Evolutionary conservation across 2,888 invertebrate species (phyloP), one percentile per base, ranked within the genome.

Genomic region (Agrochola litura): DNA sequence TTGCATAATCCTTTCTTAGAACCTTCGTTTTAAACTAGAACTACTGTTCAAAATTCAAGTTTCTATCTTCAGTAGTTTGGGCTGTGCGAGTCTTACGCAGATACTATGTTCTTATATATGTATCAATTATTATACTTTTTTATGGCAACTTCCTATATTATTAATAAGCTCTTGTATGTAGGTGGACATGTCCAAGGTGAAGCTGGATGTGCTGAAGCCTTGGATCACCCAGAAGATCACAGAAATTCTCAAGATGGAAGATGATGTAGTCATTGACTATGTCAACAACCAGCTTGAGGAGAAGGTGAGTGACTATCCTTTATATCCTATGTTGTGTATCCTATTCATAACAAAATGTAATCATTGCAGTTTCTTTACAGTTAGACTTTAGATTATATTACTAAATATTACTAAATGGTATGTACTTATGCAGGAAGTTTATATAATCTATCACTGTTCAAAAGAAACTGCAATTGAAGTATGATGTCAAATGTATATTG

Each of bases 101-200:
- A 43, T 19, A 43, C 41, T n/a, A 14, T 16, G n/a, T n/a, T 64
- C 6, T 64, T 63, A 22, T 37, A 63, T 30, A 49, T 49, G 16
- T 6, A 49, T 49, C 0, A 6, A 22, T 19, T 49, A 49, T 37
- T 14, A 10, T 25, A 37, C 8, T 41, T 30, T 37, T 22, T 41
- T 5, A 9, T 46, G 19, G 46, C 16, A 46, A 14, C 0, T 49
- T 61, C 16, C 6, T 8, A 54, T 52, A 5, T 79, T 46, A 54
- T 16, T 71, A 60, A 73, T 63, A 66, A 66, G 6, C 1, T 63
- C 12, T 76, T 79, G 6, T 76, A 46, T 76, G 25, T 86, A 91
- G 99, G 98, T 99, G 94, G 99, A 99, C 95, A 99, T 99, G 99
- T 98, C 98, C 73, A 99, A 99, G 97, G 99, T 99, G 79, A 99